Evolutionary conservation across 2,113 vertebrate genomes (phyloP).

Genomic region (Dinomys branickii): DNA sequence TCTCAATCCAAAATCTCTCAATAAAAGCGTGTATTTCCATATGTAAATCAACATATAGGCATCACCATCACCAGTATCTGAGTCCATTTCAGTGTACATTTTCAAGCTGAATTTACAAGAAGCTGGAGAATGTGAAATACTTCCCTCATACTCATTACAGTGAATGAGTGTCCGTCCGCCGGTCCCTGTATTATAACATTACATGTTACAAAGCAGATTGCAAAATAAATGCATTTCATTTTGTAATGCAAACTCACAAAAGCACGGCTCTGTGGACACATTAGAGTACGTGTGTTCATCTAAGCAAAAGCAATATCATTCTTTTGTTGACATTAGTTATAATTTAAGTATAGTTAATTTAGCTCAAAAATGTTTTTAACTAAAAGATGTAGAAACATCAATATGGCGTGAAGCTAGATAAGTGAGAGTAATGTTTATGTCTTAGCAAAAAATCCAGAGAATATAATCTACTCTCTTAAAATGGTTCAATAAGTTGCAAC

Average conservation of each 20-base stretch:
- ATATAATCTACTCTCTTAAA: neutral
- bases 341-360: constrained; percentile 43
- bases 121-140: neutral
- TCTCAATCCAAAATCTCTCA: too few species aligned
- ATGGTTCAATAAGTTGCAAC: neutral
- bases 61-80: neutral
- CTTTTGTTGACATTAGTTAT: neutral
- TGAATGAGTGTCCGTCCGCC: neutral
- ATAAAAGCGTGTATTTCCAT: neutral
- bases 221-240: constrained; percentile 17
- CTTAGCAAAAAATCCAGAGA: neutral
- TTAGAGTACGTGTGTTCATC: neutral
- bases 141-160: neutral
- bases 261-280: neutral
- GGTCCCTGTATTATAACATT: neutral
- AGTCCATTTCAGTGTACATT: neutral
- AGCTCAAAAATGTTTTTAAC: constrained; percentile 20
- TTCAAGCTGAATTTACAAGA: neutral
- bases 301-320: constrained; percentile 17
- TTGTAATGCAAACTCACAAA: constrained; percentile 2
- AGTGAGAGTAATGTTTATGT: neutral
- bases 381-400: neutral
- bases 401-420: neutral
- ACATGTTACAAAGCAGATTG: neutral
- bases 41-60: neutral